Conservation (phyloP, 2,888 invertebrate species). For the Cantharis lateralis region DNA sequence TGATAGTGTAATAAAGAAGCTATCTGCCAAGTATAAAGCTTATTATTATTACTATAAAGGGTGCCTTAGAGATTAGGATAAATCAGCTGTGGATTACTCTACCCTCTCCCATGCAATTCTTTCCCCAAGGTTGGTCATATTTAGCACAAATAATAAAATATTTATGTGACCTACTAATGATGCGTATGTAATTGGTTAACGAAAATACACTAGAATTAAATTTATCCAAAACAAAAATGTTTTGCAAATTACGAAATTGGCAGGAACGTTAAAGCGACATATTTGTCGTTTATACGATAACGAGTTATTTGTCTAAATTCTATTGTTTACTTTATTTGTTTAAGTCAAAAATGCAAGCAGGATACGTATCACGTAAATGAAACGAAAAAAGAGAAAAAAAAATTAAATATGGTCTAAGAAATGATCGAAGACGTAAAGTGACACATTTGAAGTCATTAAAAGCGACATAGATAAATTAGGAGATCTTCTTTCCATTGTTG, state of each 20-base stretch:
- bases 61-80: constrained; percentile 5
- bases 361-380: background rate
- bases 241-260: background rate
- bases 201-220: background rate
- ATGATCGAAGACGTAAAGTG: background rate
- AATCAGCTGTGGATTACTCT: constrained; percentile 1
- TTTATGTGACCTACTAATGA: background rate
- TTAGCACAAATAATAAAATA: background rate
- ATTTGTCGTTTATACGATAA: no score
- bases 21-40: background rate
- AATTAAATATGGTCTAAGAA: constrained; percentile 1
- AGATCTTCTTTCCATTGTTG: background rate
- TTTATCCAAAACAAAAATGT: background rate
- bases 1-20: constrained; percentile 1
- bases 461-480: background rate
- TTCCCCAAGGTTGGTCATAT: constrained; percentile 1
- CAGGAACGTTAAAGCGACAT: no score
- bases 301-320: background rate
- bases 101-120: background rate
- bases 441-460: constrained; percentile 4
- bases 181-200: background rate
- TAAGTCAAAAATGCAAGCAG: background rate
- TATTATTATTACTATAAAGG: constrained; percentile 4
- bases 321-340: background rate
- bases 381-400: background rate